These are phyloP conservation scores for Watsonalla cultraria DNA, from an alignment of 2,888 invertebrate species.

Conservation along the genomic window DNA sequence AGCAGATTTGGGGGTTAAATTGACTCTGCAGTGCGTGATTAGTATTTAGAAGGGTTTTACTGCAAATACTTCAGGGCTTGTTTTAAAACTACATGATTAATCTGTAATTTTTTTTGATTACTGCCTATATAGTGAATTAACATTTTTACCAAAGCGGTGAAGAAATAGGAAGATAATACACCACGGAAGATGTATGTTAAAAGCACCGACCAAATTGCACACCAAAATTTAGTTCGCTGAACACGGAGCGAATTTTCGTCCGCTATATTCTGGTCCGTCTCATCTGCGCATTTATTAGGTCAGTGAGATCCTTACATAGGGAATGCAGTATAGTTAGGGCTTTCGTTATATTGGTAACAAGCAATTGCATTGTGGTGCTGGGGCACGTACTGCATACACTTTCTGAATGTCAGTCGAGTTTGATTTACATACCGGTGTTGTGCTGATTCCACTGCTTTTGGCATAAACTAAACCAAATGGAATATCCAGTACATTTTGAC, in stretches of 20 bases:
- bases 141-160: too few relatives aligned
- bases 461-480: slow-evolving; percentile 1
- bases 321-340: neutral
- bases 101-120: too few relatives aligned
- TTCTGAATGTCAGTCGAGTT: slow-evolving; percentile 18
- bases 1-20: too few relatives aligned
- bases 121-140: too few relatives aligned
- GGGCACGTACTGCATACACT: slow-evolving; percentile 26
- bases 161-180: too few relatives aligned
- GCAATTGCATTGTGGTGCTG: slow-evolving; percentile 11
- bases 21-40: too few relatives aligned
- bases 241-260: neutral
- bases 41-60: too few relatives aligned
- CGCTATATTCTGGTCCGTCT: neutral
- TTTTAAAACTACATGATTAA: too few relatives aligned
- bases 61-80: too few relatives aligned
- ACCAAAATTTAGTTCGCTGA: neutral
- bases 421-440: slow-evolving; percentile 10
- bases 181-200: too few relatives aligned
- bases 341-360: slow-evolving; percentile 7
- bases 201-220: too few relatives aligned
- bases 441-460: slow-evolving; percentile 5
- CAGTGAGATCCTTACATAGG: neutral
- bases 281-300: neutral
- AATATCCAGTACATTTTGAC: neutral